A percentile compares a stretch with the other conserved stretches of the same genome.
These are phyloP conservation scores for Epirrita christyi DNA, from an alignment of 2,888 invertebrate genomes.

Conservation along the genomic window DNA sequence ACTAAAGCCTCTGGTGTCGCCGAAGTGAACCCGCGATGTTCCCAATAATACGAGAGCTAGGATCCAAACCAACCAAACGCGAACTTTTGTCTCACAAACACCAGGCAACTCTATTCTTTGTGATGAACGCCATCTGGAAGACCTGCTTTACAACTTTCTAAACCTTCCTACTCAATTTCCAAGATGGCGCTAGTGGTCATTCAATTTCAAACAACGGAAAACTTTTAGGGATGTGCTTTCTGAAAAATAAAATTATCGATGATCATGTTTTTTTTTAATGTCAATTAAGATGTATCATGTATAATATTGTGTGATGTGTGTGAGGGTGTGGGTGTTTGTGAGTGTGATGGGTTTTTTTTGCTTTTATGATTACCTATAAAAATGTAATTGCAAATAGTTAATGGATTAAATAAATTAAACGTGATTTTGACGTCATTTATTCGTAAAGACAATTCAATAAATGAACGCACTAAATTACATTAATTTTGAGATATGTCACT, in stretches of 20 bases:
- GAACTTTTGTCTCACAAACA: too few relatives aligned
- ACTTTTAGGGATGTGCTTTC: conserved; percentile 5
- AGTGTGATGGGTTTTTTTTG: too few relatives aligned
- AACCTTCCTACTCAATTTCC: neutral
- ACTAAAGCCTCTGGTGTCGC: too few relatives aligned
- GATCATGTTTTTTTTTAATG: neutral
- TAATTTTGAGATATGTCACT: conserved; percentile 83
- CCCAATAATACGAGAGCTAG: too few relatives aligned
- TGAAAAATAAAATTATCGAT: conserved; percentile 1
- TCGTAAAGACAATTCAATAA: conserved; percentile 84
- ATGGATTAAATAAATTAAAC: conserved; percentile 2
- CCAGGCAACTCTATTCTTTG: too few relatives aligned
- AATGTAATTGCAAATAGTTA: neutral
- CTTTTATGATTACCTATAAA: too few relatives aligned
- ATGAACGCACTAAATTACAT: conserved; percentile 83
- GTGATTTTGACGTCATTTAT: conserved; percentile 79
- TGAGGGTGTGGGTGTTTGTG: too few relatives aligned
- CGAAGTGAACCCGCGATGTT: too few relatives aligned
- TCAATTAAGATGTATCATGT: too few relatives aligned
- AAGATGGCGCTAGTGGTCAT: conserved; percentile 7
- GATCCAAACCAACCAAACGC: too few relatives aligned
- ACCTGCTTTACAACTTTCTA: neutral
- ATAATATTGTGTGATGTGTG: too few relatives aligned
- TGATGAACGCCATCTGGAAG: conserved; percentile 3
- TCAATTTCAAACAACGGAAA: neutral